Evolutionary conservation across 2,113 vertebrate genomes (phyloP).

Genomic region (Paratilapia polleni): DNA sequence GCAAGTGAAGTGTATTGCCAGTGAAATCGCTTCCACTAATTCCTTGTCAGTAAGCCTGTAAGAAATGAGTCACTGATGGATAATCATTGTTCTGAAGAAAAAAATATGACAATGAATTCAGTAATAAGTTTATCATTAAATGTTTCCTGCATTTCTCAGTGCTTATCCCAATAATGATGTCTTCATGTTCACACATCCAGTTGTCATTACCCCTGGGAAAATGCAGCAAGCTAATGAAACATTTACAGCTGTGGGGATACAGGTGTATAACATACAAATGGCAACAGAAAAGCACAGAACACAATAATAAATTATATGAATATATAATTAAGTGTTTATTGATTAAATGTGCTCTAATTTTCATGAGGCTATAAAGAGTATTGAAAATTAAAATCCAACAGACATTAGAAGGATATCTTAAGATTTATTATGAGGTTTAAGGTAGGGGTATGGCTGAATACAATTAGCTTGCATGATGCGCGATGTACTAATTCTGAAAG

Average conservation of each 20-base stretch:
- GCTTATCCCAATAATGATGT: neutral
- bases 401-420: neutral
- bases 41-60: neutral
- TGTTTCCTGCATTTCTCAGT: neutral
- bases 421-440: neutral
- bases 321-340: no score
- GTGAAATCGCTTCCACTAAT: neutral
- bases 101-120: neutral
- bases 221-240: neutral
- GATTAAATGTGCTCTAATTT: no score
- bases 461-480: neutral
- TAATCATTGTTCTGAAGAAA: neutral
- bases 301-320: no score
- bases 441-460: neutral
- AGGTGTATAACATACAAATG: neutral
- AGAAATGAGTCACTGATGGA: neutral
- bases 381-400: neutral
- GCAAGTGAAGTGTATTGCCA: neutral
- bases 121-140: neutral
- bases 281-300: neutral
- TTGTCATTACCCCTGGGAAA: neutral
- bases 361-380: neutral
- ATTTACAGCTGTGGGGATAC: neutral
- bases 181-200: neutral
- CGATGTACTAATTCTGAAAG: neutral